These are phyloP conservation scores for Sebastes cheni DNA, from an alignment of 2,797 vertebrate species.

Conservation along the genomic window DNA sequence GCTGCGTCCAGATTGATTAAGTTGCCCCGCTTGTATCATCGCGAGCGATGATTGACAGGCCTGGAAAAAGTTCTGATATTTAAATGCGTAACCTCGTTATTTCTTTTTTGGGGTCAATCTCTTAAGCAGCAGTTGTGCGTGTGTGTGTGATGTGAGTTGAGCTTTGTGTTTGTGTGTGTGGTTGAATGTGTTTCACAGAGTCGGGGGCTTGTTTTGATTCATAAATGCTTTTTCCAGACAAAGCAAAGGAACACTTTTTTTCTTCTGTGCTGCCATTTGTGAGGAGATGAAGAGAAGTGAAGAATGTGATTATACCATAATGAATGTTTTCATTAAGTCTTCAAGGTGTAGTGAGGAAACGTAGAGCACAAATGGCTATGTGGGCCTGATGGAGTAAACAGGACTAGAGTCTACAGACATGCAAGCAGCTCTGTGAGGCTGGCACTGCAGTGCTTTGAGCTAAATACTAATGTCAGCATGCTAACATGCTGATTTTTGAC, in stretches of 20 bases:
- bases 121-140: conserved; percentile 41
- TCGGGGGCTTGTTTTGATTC: conserved; percentile 45
- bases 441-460: background rate
- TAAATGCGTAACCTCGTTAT: conserved; percentile 64
- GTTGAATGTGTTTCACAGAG: conserved; percentile 35
- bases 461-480: background rate
- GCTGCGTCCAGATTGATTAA: conserved; percentile 61
- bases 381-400: background rate
- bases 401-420: background rate
- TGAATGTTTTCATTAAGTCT: conserved; percentile 24
- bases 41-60: conserved; percentile 66
- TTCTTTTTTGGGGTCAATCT: conserved; percentile 62
- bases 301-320: background rate
- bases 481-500: background rate
- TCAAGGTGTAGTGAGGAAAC: background rate
- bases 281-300: conserved; percentile 24
- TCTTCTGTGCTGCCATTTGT: conserved; percentile 7
- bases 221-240: conserved; percentile 59
- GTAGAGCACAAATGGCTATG: background rate
- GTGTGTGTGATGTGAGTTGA: conserved; percentile 6
- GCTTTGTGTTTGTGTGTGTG: conserved; percentile 28
- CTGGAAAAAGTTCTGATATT: conserved; percentile 78
- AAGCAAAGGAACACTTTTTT: conserved; percentile 39
- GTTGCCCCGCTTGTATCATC: conserved; percentile 34
- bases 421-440: background rate